Base-by-base conservation (phyloP, 1,140 invertebrate species). In the Zaprionus taronus region DNA sequence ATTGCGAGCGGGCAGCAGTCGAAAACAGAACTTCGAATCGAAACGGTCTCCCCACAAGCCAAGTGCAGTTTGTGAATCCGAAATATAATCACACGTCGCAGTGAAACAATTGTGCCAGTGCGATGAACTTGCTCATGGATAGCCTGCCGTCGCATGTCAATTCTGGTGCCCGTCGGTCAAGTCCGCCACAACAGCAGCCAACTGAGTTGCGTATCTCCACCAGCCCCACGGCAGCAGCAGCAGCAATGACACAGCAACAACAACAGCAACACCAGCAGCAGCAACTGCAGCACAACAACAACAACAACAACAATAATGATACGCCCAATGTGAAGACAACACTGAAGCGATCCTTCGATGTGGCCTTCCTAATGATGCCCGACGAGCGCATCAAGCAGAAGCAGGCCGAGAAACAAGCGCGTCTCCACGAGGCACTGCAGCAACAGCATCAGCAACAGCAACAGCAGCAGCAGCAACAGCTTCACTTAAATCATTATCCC, bases 311-410 rank as follows among this genome's bases (percentile, higher is more conserved):
- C 28, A 92, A 87, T 36, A 82, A 90, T 61, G 80, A 92, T 22
- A 53, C 55, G 31, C 47, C 70, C 22, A 78, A 76, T 53, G 83
- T 78, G 0, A 91, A 91, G 65, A 86, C 86, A 26, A 91, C 93
- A 5, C 93, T 94, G 22, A 97, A 97, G 80, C 93, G 97, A 15
- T 96, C 96, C 12, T 98, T 98, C 81, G 97, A 98, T 87, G 97
- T 98, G 0, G 97, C 97, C 2, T 98, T 98, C 75, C 93, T 98
- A 5, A 97, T 97, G 93, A 96, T 97, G 81, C 97, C 97, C 2
- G 97, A 97, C 78, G 97, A 97, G 62, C 96, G 97, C 83, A 90
- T 96, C 49, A 95, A 95, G 41, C 94, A 95, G 57, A 95, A 96
- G 79, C 95, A 96, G 80, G 94, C 93, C 15, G 95, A 95, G 70